phyloP scores from a whole-genome alignment of 2,888 invertebrate genomes.

The Drosophila limbata region DNA sequence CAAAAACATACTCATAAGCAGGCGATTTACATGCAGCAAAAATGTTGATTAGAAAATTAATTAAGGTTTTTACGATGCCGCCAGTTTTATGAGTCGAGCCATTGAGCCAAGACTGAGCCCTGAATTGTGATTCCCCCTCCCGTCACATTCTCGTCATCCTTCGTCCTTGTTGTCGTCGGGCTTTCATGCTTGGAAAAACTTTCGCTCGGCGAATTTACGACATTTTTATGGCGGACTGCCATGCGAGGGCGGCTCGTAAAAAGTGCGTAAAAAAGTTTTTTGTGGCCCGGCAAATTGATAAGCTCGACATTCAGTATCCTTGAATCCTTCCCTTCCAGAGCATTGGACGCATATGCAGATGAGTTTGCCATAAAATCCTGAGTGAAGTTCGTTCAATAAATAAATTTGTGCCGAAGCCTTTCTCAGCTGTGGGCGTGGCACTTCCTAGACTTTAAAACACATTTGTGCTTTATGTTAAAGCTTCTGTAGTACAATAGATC shows the following conservation, averaged over 20 bases:
- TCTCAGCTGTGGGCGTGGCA: conserved; percentile 27
- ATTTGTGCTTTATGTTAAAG: background rate
- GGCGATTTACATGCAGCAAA: conserved; percentile 79
- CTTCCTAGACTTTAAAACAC: conserved; percentile 8
- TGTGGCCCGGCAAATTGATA: conserved; percentile 57
- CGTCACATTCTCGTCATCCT: conserved; percentile 11
- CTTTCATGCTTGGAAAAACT: conserved; percentile 63
- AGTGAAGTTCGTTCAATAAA: conserved; percentile 65
- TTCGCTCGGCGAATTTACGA: conserved; percentile 80
- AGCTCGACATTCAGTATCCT: conserved; percentile 21
- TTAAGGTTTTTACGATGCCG: conserved; percentile 78
- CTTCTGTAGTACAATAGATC: conserved; percentile 1
- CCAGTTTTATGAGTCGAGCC: conserved; percentile 57
- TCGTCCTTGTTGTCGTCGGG: conserved; percentile 31
- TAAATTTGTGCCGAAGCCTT: conserved; percentile 72
- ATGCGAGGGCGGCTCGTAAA: conserved; percentile 75
- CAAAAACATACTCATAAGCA: conserved; percentile 51
- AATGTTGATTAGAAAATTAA: conserved; percentile 80
- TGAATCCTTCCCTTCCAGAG: background rate
- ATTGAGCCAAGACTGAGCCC: conserved; percentile 37
- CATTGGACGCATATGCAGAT: conserved; percentile 71
- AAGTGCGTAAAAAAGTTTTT: conserved; percentile 71
- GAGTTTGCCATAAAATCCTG: conserved; percentile 59
- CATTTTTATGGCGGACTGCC: conserved; percentile 83
- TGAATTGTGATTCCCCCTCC: conserved; percentile 15